These are phyloP conservation scores for Oophaga sylvatica DNA, from an alignment of 2,797 vertebrate species.

Conservation along the genomic window DNA sequence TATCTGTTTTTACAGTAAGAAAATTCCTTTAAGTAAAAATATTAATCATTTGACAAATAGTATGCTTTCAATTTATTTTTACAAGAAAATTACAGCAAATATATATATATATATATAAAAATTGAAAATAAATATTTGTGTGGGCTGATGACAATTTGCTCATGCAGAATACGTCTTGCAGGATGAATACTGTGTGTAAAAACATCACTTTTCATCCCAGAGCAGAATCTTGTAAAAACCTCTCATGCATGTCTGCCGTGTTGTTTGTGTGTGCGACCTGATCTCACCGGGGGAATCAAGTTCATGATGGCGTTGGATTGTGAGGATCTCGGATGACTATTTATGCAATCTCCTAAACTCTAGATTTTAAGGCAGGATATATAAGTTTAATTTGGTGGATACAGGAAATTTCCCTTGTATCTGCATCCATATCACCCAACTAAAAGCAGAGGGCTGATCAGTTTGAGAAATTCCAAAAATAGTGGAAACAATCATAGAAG, in stretches of 20 bases:
- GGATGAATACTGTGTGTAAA: slow-evolving; percentile 3
- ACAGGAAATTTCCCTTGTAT: not conserved
- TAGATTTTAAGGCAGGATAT: not conserved
- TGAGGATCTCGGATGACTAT: not conserved
- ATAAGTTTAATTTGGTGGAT: not conserved
- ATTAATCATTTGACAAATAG: too few relatives aligned
- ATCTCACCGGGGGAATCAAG: not conserved
- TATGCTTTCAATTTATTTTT: too few relatives aligned
- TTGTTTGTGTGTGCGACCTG: slow-evolving; percentile 17
- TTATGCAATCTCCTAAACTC: not conserved
- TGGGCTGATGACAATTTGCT: not conserved
- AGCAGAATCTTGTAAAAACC: slow-evolving; percentile 24
- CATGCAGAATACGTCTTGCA: not conserved
- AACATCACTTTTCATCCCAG: not conserved
- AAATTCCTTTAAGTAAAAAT: too few relatives aligned
- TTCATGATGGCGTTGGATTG: not conserved
- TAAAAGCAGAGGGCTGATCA: too few relatives aligned
- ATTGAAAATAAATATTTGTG: not conserved
- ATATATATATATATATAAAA: too few relatives aligned
- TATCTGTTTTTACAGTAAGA: too few relatives aligned
- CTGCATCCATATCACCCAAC: too few relatives aligned
- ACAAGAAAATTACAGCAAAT: too few relatives aligned
- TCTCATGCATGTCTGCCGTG: slow-evolving; percentile 3
- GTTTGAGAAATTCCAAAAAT: too few relatives aligned
- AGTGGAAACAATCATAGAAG: too few relatives aligned